Evolutionary conservation across 2,113 vertebrate species (phyloP), one percentile per base, ranked within the genome.

Genomic region (Sardina pilchardus): DNA sequence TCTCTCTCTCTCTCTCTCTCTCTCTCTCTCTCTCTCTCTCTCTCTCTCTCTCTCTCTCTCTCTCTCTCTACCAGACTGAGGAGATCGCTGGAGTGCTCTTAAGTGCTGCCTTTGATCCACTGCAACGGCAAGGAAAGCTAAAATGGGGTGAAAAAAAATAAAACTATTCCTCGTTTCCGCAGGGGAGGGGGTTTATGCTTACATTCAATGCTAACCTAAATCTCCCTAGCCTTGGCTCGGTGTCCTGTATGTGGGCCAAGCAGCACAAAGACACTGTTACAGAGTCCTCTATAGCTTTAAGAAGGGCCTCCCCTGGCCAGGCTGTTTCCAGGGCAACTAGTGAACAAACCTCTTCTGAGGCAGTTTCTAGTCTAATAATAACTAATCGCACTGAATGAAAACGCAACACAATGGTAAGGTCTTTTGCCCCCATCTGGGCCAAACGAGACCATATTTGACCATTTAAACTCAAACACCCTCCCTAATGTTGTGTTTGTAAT

Each of bases 291-390:
- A 92, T 92, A 90, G 93, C 96, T 97, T 96, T 95, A 96, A 96
- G 92, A 92, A 39, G 89, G 92, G 93, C 94, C 93, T 93, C 86
- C 90, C 86, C 93, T 94, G 93, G 93, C 95, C 93, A 95, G 94
- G 93, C 93, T 95, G 97, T 98, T 97, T 94, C 97, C 96, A 96
- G 93, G 96, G 96, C 94, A 97, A 97, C 96, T 91, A 88, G 93
- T 95, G 96, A 95, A 96, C 95, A 96, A 96, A 96, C 95, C 94
- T 95, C 94, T 96, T 96, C 94, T 92, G 92, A 94, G 94, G 93
- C 92, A 92, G 92, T 94, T 94, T 95, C 88, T 89, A 94, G 94
- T 96, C 96, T 97, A 98, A 97, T 97, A 97, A 97, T 97, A 97
- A 95, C 95, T 94, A 93, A 96, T 96, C 92, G 89, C 93, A 86